Evolutionary conservation across 2,888 invertebrate genomes (phyloP), one percentile per base, ranked within the genome.

Genomic region (Cetonia aurata): DNA sequence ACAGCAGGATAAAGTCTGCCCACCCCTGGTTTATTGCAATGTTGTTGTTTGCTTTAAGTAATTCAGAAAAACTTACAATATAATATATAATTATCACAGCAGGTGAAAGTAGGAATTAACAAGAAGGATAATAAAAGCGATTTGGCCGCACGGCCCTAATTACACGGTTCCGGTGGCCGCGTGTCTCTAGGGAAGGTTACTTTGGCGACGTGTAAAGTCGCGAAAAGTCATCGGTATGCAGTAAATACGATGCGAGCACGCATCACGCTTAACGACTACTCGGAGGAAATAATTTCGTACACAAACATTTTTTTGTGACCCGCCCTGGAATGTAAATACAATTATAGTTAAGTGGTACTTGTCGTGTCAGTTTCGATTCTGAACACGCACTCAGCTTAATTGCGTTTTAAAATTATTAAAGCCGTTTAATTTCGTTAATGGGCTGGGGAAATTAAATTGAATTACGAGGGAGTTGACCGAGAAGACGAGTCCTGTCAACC

Each of bases 301-400:
- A 13, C 60, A 60, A 60, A 60, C 46, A 60, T 33, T 56, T 31
- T 60, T 60, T 60, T 48, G 3, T 60, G 31, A 60, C 44, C 17
- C 48, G 17, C 12, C 31, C 8, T 25, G 31, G 15, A 31, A 46
- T 60, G 48, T 60, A 60, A 60, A 60, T 48, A 60, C 48, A 60
- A 60, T 60, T 60, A 60, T 33, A 42, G 4, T 60, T 31, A 60
- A 46, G 46, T 60, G 60, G 31, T 13, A 25, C 48, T 60, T 31
- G 31, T 25, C 33, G 31, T n/a, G 56, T 13, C 37, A 2, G 56
- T 56, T 37, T n/a, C 13, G 33, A 60, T 60, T 25, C 19, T 25
- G 46, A 17, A 19, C n/a, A 42, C 13, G 33, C 25, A 41, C 42
- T 60, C 31, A 13, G 31, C 17, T 60, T 60, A 60, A 60, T 48